phyloP scores from a whole-genome alignment of 1,140 invertebrate species.

The Carposina sasakii region DNA sequence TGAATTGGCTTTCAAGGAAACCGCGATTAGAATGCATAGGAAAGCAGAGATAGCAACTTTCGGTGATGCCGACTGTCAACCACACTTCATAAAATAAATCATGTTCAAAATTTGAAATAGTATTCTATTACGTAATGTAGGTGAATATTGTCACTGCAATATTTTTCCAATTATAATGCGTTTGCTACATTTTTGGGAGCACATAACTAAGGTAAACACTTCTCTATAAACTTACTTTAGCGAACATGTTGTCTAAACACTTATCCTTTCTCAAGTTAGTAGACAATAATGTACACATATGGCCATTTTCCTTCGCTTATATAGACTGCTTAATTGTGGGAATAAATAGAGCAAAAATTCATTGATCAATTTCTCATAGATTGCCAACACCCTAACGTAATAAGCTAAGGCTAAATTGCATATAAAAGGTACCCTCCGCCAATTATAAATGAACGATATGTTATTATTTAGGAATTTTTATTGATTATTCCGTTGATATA shows the following conservation, averaged over 20 bases:
- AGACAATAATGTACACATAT: slow-evolving; percentile 34
- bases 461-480: neutral
- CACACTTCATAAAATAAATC: too few relatives aligned
- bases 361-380: slow-evolving; percentile 57
- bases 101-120: too few relatives aligned
- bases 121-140: too few relatives aligned
- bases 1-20: too few relatives aligned
- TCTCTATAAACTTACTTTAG: slow-evolving; percentile 40
- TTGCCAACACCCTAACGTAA: slow-evolving; percentile 47
- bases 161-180: too few relatives aligned
- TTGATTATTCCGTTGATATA: neutral
- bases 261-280: slow-evolving; percentile 9
- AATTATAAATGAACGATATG: slow-evolving; percentile 3
- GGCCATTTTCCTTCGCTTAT: slow-evolving; percentile 40
- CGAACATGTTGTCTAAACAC: slow-evolving; percentile 27
- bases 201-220: too few relatives aligned
- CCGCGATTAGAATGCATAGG: too few relatives aligned
- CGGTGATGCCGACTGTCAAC: too few relatives aligned
- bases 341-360: slow-evolving; percentile 65
- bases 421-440: slow-evolving; percentile 5
- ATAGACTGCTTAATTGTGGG: slow-evolving; percentile 66
- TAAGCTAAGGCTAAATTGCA: slow-evolving; percentile 14
- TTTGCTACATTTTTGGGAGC: too few relatives aligned
- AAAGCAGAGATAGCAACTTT: too few relatives aligned
- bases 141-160: too few relatives aligned